These are phyloP conservation scores for Drosophila merina DNA, from an alignment of 2,888 invertebrate genomes.

Conservation along the genomic window DNA sequence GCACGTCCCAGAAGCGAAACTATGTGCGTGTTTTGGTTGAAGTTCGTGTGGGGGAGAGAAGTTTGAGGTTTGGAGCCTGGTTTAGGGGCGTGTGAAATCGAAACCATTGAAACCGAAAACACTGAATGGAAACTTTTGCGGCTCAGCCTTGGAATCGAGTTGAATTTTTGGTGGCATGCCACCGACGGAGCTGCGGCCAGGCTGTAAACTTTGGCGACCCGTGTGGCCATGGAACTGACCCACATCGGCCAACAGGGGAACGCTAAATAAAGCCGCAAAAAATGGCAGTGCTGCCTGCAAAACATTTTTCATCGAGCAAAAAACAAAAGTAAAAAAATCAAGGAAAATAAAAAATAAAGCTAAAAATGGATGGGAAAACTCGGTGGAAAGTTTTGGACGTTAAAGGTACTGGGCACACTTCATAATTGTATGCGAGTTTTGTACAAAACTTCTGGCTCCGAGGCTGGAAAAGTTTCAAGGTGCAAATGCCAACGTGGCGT, in stretches of 20 bases:
- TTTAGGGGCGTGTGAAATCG: constrained; percentile 70
- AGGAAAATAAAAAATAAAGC: constrained; percentile 15
- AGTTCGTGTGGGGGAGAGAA: constrained; percentile 14
- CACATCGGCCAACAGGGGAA: constrained; percentile 51
- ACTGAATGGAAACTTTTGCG: constrained; percentile 69
- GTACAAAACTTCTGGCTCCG: constrained; percentile 38
- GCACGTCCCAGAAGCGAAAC: constrained; percentile 32
- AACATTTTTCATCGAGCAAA: constrained; percentile 54
- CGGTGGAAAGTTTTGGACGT: constrained; percentile 22
- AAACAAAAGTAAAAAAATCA: constrained; percentile 3
- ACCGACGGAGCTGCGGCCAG: neutral
- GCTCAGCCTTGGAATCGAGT: constrained; percentile 66
- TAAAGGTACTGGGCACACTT: constrained; percentile 55
- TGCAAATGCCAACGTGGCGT: constrained; percentile 61
- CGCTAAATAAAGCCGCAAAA: constrained; percentile 5
- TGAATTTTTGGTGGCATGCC: constrained; percentile 64
- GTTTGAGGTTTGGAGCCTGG: neutral
- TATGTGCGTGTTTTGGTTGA: constrained; percentile 45
- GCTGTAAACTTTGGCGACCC: constrained; percentile 55
- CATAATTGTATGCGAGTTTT: constrained; percentile 61
- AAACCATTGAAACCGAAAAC: constrained; percentile 73
- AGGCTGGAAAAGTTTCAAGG: constrained; percentile 63
- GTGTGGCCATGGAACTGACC: constrained; percentile 69
- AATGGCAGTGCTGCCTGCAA: constrained; percentile 43
- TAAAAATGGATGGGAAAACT: constrained; percentile 1